These are phyloP conservation scores for Leptobrachium ailaonicum DNA, from an alignment of 2,113 vertebrate species.

Conservation along the genomic window DNA sequence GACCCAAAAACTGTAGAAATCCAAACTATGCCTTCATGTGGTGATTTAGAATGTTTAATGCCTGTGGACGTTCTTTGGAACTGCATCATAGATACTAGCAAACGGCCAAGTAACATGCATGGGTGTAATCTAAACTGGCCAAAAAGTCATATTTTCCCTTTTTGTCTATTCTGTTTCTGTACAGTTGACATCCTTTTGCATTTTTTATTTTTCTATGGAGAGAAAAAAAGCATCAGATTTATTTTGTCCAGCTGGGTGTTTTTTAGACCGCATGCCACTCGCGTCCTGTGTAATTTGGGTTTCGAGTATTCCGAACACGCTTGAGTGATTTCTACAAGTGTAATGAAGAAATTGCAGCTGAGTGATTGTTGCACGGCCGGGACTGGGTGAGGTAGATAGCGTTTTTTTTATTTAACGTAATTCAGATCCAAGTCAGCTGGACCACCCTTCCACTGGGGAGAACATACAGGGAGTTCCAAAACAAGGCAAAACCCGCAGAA, in stretches of 20 bases:
- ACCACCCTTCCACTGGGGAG: constrained; percentile 75
- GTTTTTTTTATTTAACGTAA: constrained; percentile 65
- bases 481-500: constrained; percentile 73
- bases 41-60: too few species aligned
- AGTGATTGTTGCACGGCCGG: constrained; percentile 36
- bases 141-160: too few species aligned
- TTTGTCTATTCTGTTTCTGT: too few species aligned
- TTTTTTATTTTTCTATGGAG: too few species aligned
- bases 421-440: constrained; percentile 76
- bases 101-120: too few species aligned
- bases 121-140: too few species aligned
- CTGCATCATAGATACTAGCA: too few species aligned
- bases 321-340: constrained; percentile 35
- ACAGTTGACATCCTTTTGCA: too few species aligned
- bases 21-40: too few species aligned
- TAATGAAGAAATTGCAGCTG: constrained; percentile 19
- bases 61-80: too few species aligned
- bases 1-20: too few species aligned
- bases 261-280: not conserved
- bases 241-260: not conserved
- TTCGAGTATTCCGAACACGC: not conserved
- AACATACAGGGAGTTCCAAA: constrained; percentile 80
- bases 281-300: constrained; percentile 12
- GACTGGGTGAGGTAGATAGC: constrained; percentile 60
- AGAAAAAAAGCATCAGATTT: not conserved